Evolutionary conservation across 1,140 invertebrate genomes (phyloP), one percentile per base, ranked within the genome.

Genomic region (Rhizoglyphus robini): DNA sequence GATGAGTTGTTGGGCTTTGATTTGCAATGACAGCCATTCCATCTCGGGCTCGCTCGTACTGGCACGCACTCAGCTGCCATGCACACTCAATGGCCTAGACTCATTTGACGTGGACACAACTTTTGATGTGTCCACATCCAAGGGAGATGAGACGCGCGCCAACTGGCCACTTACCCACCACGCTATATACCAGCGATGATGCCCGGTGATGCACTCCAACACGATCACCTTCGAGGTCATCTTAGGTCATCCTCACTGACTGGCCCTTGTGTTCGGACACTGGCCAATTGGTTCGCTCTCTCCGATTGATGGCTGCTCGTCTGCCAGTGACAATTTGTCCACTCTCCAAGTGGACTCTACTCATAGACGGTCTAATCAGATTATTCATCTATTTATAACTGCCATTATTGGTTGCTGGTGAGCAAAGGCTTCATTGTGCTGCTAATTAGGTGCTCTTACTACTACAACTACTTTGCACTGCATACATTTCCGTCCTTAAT

Each of bases 51-150:
- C 8, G 36, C 36, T 41, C 36, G 18, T 41, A 41, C 8, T 41
- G 36, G 36, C 36, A 41, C n/a, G n/a, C n/a, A n/a, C n/a, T n/a
- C n/a, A n/a, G n/a, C 18, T 41, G 36, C 8, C 8, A 41, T 18
- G 18, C 36, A 18, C 36, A 41, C 36, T 8, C 36, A 41, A 8
- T 11, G 36, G 36, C 36, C 36, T 11, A 41, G 8, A 11, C 51
- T 54, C 51, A 27, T 54, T 54, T 54, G 51, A 54, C 51, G 51
- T 54, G 51, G 51, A 54, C 51, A 54, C 51, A 54, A 54, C 51
- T 54, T 54, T 54, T 54, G 51, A 54, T 54, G 51, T 54, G 51
- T 54, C 23, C 31, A 25, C 51, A 54, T 41, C 36, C 36, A 18
- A 11, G 8, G 8, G 18, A 41, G 18, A 41, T 41, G 36, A 41